Base-by-base conservation (phyloP, 2,888 invertebrate species). In the Nowickia ferox region DNA sequence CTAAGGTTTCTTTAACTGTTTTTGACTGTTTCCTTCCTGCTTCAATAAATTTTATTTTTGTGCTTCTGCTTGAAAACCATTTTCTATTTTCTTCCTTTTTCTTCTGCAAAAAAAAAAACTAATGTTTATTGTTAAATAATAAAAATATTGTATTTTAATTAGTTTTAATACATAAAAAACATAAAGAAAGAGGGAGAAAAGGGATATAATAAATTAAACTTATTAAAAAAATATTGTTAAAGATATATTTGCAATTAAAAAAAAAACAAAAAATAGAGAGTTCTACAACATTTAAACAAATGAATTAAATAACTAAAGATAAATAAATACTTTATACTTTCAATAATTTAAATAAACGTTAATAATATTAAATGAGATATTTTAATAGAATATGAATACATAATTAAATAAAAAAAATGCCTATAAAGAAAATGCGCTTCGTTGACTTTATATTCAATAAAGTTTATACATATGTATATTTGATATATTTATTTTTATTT, bases 251-350 rank as follows among this genome's bases (percentile, higher is more conserved):
- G 30, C 5, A 77, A 66, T 77, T 63, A 9, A 81, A 85, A 79
- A 40, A 46, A 57, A 15, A 72, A n/a, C n/a, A n/a, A 40, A 40
- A 15, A 30, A 19, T 42, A 61, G 59, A 75, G 63, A 71, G 59
- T 55, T n/a, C 55, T 59, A 75, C 59, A 84, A 84, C 78, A 84
- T 83, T 74, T 66, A 65, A 84, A 75, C 59, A 77, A 61, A 74
- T 77, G 48, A 55, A 63, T 61, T 80, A 79, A 78, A 83, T 77
- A 86, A 68, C 75, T 81, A 81, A n/a, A 68, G 81, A 83, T 80
- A 83, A 86, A 80, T 80, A 88, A 87, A 85, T 87, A 87, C 81
- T 87, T 87, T 87, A 69, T 75, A 42, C 77, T 84, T 74, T 63
- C 9, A 78, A 78, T 87, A 78, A 71, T 68, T 69, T 71, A 63